A percentile compares a stretch with the other conserved stretches of the same genome.
Evolutionary conservation across 2,888 invertebrate species (phyloP).

Genomic region (Synanthedon tipuliformis): DNA sequence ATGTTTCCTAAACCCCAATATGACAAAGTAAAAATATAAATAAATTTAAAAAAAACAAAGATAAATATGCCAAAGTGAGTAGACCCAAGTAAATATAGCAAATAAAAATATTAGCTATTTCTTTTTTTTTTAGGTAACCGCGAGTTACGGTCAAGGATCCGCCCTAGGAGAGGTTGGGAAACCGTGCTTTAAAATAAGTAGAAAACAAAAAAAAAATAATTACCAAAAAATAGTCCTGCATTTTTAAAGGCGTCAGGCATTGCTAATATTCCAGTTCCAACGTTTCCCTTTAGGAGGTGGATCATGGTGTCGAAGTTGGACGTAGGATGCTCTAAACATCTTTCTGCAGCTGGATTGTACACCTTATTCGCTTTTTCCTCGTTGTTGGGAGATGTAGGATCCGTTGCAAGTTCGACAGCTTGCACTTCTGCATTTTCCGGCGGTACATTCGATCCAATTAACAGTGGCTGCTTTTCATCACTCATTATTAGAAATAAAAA

Average conservation of each 20-base stretch:
- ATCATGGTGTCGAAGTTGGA: constrained; percentile 84
- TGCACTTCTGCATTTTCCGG: constrained; percentile 44
- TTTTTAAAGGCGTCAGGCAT: constrained; percentile 96
- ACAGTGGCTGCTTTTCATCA: constrained; percentile 78
- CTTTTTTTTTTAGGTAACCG: too few relatives aligned
- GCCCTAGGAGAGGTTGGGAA: not conserved
- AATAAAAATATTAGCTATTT: too few relatives aligned
- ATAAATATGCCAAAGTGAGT: too few relatives aligned
- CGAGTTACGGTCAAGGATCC: too few relatives aligned
- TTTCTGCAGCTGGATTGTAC: constrained; percentile 74
- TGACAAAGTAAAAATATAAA: too few relatives aligned
- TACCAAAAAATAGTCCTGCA: constrained; percentile 87
- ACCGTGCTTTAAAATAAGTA: not conserved
- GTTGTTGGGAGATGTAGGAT: constrained; percentile 22
- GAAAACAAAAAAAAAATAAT: constrained; percentile 12
- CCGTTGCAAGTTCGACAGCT: constrained; percentile 38
- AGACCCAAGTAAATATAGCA: too few relatives aligned
- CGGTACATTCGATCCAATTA: constrained; percentile 56
- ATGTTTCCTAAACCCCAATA: too few relatives aligned
- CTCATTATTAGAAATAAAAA: constrained; percentile 48
- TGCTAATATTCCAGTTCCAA: constrained; percentile 95
- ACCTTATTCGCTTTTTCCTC: constrained; percentile 34
- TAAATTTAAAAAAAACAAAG: too few relatives aligned
- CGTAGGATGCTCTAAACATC: constrained; percentile 81
- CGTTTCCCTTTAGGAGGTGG: constrained; percentile 78